Evolutionary conservation across 2,888 invertebrate species (phyloP), one percentile per base, ranked within the genome.

Genomic region (Ceraclea dissimilis): DNA sequence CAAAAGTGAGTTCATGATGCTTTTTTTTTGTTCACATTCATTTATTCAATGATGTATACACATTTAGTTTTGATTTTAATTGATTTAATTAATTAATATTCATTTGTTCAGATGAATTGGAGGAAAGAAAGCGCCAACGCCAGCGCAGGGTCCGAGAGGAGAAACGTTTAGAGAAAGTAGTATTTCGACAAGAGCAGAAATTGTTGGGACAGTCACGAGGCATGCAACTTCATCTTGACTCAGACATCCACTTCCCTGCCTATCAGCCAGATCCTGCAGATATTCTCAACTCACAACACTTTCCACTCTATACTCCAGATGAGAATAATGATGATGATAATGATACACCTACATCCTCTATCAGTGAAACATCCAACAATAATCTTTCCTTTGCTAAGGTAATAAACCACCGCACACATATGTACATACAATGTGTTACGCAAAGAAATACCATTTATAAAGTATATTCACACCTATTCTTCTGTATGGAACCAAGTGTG

Each of bases 61-160:
- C n/a, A n/a, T n/a, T n/a, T n/a, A n/a, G n/a, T n/a, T n/a, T n/a
- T n/a, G n/a, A n/a, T n/a, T n/a, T n/a, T n/a, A n/a, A n/a, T n/a
- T n/a, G n/a, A n/a, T n/a, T n/a, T n/a, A n/a, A n/a, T n/a, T n/a
- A n/a, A n/a, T n/a, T n/a, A n/a, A n/a, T n/a, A n/a, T n/a, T n/a
- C n/a, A 22, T 54, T 52, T 51, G 10, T 50, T 4, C 66, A 88
- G 91, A 83, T 59, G 90, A 93, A 70, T 67, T 95, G 52, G 81
- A 85, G 5, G 78, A 80, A 11, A 82, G 93, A 2, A 83, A 83
- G 22, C 82, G 82, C 49, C 71, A 77, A 13, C 83, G 95, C 4
- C 83, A 84, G 47, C 84, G 84, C 6, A 79, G 83, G 20, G 85
- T 84, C 44, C 82, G 86, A 10, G 90, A 91, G 16, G 95, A 95